phyloP scores from a whole-genome alignment of 2,113 vertebrate species.

The Carlito syrichta region DNA sequence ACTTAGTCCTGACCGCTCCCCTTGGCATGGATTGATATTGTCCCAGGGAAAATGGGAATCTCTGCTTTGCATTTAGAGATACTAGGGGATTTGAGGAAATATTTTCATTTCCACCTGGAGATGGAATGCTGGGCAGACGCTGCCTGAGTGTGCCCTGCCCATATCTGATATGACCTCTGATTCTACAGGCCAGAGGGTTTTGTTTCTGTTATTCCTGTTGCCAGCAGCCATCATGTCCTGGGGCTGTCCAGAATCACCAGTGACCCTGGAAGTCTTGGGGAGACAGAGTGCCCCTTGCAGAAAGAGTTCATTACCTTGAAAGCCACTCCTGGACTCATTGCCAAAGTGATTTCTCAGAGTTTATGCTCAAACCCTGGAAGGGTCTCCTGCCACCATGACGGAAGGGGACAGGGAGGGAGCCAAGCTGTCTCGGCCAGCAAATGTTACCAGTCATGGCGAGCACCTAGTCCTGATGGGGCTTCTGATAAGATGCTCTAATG shows the following conservation, averaged over 20 bases:
- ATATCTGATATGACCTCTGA: background rate
- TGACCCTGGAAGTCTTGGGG: background rate
- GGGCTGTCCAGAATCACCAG: background rate
- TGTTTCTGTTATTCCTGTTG: background rate
- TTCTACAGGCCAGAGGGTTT: background rate
- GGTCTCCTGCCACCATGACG: constrained; percentile 52
- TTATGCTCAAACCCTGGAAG: constrained; percentile 65
- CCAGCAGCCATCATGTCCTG: background rate
- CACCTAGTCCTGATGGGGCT: constrained; percentile 71
- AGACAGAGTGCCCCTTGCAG: background rate
- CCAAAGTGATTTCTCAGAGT: constrained; percentile 56
- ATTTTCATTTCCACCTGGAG: background rate
- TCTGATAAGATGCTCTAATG: constrained; percentile 65
- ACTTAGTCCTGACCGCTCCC: background rate
- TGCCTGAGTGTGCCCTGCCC: background rate
- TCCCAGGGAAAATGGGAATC: background rate
- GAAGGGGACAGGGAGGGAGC: constrained; percentile 45
- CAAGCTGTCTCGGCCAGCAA: constrained; percentile 55
- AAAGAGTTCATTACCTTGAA: constrained; percentile 7
- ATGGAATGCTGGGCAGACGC: background rate
- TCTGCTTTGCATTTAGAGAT: background rate
- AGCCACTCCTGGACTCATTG: constrained; percentile 7
- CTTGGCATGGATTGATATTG: background rate
- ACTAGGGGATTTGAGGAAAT: background rate
- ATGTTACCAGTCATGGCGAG: constrained; percentile 76